These are phyloP conservation scores for Brachionus rubens DNA, from an alignment of 1,140 invertebrate genomes.

Conservation along the genomic window DNA sequence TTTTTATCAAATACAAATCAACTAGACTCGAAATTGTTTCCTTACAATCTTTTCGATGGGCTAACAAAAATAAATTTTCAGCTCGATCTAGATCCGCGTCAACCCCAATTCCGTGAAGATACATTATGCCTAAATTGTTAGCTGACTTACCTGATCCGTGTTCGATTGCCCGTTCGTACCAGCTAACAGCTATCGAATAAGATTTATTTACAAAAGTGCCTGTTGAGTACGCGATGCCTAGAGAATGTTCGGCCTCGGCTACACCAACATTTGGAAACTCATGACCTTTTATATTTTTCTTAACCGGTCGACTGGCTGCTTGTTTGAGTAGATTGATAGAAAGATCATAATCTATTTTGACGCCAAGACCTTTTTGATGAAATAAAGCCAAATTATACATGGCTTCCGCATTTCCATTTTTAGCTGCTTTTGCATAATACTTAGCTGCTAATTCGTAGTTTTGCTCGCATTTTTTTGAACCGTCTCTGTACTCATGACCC, in stretches of 20 bases:
- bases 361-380: neutral
- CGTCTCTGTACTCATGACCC: slow-evolving; percentile 14
- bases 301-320: neutral
- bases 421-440: slow-evolving; percentile 11
- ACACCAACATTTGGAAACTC: neutral
- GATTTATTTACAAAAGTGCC: neutral
- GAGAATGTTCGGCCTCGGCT: neutral
- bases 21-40: neutral
- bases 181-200: neutral
- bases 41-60: neutral
- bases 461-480: neutral
- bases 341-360: neutral
- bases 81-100: neutral
- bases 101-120: neutral
- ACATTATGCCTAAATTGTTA: neutral
- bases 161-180: neutral
- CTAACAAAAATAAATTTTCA: slow-evolving; percentile 23
- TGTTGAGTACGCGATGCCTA: neutral
- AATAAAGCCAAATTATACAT: slow-evolving; percentile 17
- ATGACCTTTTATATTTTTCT: neutral
- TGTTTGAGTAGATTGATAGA: neutral
- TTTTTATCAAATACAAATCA: neutral
- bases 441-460: neutral
- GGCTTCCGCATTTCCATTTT: neutral
- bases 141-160: neutral